Percentiles rank a stretch among this genome's conserved stretches.
These are phyloP conservation scores for Caenorhabditis zanzibari DNA, from an alignment of 2,888 invertebrate genomes.

Conservation along the genomic window DNA sequence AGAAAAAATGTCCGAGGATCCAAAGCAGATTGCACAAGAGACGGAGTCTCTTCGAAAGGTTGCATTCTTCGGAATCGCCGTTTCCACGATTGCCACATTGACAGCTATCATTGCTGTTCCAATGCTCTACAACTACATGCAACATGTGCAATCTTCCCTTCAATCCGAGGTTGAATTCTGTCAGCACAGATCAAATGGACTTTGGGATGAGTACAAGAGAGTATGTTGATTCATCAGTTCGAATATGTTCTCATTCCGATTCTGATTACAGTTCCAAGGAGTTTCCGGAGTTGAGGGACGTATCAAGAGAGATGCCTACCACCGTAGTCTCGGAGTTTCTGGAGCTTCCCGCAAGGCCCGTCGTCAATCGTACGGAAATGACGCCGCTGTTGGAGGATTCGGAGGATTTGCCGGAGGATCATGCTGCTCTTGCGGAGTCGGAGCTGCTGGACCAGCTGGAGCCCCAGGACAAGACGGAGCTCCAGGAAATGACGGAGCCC, in stretches of 20 bases:
- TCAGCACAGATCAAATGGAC: constrained; percentile 73
- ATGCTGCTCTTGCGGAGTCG: constrained; percentile 74
- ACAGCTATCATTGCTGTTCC: constrained; percentile 76
- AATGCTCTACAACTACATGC: constrained; percentile 79
- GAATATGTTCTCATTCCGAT: neutral
- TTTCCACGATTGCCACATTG: constrained; percentile 76
- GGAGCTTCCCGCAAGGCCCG: constrained; percentile 57
- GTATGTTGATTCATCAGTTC: constrained; percentile 37
- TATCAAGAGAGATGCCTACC: constrained; percentile 67
- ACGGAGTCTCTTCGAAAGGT: constrained; percentile 70
- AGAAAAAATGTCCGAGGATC: constrained; percentile 65
- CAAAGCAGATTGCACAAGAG: constrained; percentile 68
- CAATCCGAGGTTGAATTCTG: constrained; percentile 76
- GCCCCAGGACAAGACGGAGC: constrained; percentile 74
- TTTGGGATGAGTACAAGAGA: constrained; percentile 75
- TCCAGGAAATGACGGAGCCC: constrained; percentile 74
- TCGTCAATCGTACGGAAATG: constrained; percentile 61
- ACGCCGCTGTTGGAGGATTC: constrained; percentile 67
- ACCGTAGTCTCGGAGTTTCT: constrained; percentile 59
- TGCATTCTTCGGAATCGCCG: constrained; percentile 75
- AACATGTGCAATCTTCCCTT: constrained; percentile 76
- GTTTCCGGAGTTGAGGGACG: constrained; percentile 64
- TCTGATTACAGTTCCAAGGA: constrained; percentile 63
- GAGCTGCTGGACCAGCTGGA: constrained; percentile 73
- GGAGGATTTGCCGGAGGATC: constrained; percentile 67